Conservation (phyloP, 2,888 invertebrate genomes). For the Hypomecis atomaria region DNA sequence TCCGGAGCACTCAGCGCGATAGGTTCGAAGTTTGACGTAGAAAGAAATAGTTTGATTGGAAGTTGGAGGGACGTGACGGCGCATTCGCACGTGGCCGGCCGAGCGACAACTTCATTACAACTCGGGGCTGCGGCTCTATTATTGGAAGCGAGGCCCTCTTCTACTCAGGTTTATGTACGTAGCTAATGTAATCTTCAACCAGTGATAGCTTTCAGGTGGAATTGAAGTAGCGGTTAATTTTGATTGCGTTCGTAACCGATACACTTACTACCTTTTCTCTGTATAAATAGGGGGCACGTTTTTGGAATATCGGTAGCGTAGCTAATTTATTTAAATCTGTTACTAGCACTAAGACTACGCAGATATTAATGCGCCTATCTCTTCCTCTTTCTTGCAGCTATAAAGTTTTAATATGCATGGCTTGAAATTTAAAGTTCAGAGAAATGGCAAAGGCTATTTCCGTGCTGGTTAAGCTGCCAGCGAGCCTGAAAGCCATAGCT, state of each 20-base stretch:
- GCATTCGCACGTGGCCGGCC: conserved; percentile 4
- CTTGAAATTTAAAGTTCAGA: no score
- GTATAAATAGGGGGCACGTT: no score
- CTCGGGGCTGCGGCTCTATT: neutral
- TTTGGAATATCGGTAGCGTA: no score
- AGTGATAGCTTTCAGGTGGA: neutral
- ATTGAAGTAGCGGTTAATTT: neutral
- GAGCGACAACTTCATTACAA: conserved; percentile 7
- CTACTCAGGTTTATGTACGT: neutral
- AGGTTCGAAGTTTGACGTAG: conserved; percentile 15
- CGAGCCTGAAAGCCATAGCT: no score
- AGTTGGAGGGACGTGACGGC: conserved; percentile 15
- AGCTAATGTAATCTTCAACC: neutral
- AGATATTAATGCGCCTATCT: no score
- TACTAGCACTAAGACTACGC: no score
- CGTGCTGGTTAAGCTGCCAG: no score
- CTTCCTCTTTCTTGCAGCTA: no score
- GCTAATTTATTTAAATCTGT: no score
- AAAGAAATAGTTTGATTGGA: conserved; percentile 26
- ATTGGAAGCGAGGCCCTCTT: neutral
- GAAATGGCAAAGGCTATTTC: no score
- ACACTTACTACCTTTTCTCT: no score
- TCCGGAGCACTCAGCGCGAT: conserved; percentile 10
- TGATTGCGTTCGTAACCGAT: neutral
- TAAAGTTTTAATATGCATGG: no score